Conservation (phyloP, 1,140 invertebrate genomes). For the Drosophila parvula region DNA sequence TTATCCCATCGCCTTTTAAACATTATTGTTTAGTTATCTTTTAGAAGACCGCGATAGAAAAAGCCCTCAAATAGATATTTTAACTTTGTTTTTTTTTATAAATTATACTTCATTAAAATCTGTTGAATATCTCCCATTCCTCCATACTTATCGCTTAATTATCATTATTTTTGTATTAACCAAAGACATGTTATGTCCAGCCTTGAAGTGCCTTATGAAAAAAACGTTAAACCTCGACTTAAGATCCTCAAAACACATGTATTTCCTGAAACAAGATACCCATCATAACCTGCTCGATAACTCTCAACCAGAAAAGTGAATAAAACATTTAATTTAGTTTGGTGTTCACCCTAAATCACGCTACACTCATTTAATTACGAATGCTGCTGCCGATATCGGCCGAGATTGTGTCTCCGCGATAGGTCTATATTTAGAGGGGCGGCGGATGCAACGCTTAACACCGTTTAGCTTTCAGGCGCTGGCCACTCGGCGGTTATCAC, state of each 20-base stretch:
- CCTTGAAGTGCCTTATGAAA: background rate
- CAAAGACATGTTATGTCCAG: background rate
- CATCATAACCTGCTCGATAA: background rate
- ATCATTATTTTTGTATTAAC: background rate
- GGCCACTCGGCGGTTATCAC: conserved; percentile 40
- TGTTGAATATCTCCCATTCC: background rate
- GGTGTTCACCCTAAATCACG: conserved; percentile 1
- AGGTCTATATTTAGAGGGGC: conserved; percentile 7
- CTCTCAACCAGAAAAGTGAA: background rate
- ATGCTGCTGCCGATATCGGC: conserved; percentile 8
- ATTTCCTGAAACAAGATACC: conserved; percentile 4
- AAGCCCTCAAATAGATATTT: background rate
- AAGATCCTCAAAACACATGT: background rate
- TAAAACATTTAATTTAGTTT: conserved; percentile 1
- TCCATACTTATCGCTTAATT: background rate
- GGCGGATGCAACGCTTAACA: conserved; percentile 49
- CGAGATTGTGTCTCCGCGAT: conserved; percentile 31
- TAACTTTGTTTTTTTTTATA: background rate
- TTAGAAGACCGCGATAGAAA: background rate
- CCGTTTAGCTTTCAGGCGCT: conserved; percentile 51
- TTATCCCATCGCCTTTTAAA: too few relatives aligned
- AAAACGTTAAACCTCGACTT: background rate
- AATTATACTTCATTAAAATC: background rate
- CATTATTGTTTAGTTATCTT: too few relatives aligned
- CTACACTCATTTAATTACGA: conserved; percentile 28